Percentiles rank a stretch among this genome's conserved stretches.
Evolutionary conservation across 2,797 vertebrate genomes (phyloP).

Genomic region (Capromys pilorides): DNA sequence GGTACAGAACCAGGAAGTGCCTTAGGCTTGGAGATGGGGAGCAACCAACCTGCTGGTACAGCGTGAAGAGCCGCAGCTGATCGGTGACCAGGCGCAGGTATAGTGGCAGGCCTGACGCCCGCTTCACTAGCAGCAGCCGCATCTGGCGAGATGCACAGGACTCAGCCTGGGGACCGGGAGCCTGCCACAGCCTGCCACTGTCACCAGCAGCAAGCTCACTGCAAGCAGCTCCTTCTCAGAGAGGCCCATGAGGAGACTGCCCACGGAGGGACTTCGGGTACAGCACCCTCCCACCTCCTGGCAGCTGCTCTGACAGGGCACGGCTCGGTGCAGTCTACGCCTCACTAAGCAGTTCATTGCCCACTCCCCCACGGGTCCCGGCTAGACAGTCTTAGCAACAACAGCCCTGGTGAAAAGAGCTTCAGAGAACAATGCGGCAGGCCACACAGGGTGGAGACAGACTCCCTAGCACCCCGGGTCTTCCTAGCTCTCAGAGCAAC

Average conservation of each 20-base stretch:
- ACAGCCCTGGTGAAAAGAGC: not conserved
- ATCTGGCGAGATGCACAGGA: conserved; percentile 84
- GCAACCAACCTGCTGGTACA: conserved; percentile 90
- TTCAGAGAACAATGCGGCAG: not conserved
- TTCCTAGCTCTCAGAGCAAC: not conserved
- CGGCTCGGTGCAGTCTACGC: accelerated
- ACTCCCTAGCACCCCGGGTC: not conserved
- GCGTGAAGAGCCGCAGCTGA: conserved; percentile 90
- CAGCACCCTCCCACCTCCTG: not conserved
- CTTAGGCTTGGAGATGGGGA: not conserved
- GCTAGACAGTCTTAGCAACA: not conserved
- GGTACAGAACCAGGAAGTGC: not conserved
- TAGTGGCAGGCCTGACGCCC: conserved; percentile 90
- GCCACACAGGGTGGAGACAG: not conserved
- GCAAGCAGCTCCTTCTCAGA: not conserved
- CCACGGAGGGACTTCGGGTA: not conserved
- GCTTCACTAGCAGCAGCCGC: conserved; percentile 90
- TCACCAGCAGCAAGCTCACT: not conserved
- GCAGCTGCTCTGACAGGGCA: not conserved
- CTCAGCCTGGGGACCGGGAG: not conserved
- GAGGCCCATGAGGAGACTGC: not conserved
- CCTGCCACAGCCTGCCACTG: not conserved
- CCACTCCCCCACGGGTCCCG: not conserved
- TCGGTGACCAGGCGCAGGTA: conserved; percentile 89
- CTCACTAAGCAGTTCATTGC: not conserved